Evolutionary conservation across 2,797 vertebrate species (phyloP), one percentile per base, ranked within the genome.

Genomic region (Brotula barbata): DNA sequence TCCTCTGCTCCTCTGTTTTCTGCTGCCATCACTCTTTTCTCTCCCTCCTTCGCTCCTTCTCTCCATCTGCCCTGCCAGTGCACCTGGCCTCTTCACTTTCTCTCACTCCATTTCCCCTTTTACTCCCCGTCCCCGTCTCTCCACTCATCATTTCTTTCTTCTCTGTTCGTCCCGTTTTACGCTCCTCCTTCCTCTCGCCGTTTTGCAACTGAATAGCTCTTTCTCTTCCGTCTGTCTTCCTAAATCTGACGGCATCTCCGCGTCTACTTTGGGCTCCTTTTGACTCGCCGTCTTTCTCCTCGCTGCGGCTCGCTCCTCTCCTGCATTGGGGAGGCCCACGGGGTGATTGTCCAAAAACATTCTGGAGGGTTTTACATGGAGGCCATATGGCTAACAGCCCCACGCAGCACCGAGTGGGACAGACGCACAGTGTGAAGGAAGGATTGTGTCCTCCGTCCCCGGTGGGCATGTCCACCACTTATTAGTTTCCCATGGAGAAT

Each of bases 401-500:
- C 66, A 65, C 75, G 65, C 75, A 58, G 62, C 66, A 49, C 70
- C n/a, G n/a, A n/a, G n/a, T 44, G 48, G 37, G 36, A 75, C 77
- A 81, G 76, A 83, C 62, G 36, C 52, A 66, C 78, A 41, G 75
- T 79, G 81, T 84, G 79, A 78, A 69, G 81, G 86, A 84, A 85
- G 78, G 71, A 75, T 77, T 68, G 72, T 72, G 68, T 78, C 68
- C 77, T 64, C 43, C 10, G 70, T 61, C 78, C 70, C 72, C 77
- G 7, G 53, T 63, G 77, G 81, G 80, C 82, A 67, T 69, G 81
- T 78, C 82, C 84, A 68, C 67, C 59, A 54, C 80, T 85, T 82
- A 73, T 79, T 83, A 77, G 78, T 71, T 87, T 84, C 87, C 88
- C 87, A 71, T 87, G 88, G 82, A 87, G 84, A 89, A 88, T 86